Evolutionary conservation across 2,113 vertebrate genomes (phyloP).

Genomic region (Hippocampus guttulatus): DNA sequence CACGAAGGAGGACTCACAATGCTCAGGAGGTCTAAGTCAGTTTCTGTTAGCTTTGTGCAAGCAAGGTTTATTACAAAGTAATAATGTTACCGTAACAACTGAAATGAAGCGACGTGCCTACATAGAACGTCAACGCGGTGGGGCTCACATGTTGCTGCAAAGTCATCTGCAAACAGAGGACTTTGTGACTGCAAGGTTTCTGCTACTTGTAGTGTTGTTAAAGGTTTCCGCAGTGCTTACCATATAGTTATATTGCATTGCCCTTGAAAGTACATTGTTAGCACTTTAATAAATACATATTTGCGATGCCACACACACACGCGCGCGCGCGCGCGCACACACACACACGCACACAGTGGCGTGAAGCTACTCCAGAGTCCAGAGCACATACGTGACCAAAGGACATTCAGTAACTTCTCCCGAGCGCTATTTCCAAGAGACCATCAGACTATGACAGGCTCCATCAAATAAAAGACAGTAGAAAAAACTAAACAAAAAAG

Average conservation of each 20-base stretch:
- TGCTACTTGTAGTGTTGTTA: conserved; percentile 53
- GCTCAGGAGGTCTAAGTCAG: conserved; percentile 21
- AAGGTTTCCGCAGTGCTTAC: conserved; percentile 65
- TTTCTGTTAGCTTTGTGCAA: conserved; percentile 82
- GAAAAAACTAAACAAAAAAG: conserved; percentile 42
- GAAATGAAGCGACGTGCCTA: conserved; percentile 85
- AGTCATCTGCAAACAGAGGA: conserved; percentile 58
- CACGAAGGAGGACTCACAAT: background rate
- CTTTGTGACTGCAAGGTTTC: conserved; percentile 51
- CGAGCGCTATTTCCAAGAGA: conserved; percentile 45
- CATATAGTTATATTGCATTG: conserved; percentile 69
- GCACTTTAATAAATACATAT: conserved; percentile 73
- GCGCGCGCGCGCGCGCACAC: background rate
- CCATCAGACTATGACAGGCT: conserved; percentile 71
- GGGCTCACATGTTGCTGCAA: conserved; percentile 73
- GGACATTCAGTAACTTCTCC: conserved; percentile 79
- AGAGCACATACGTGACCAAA: conserved; percentile 78
- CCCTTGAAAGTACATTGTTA: conserved; percentile 72
- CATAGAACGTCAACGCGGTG: conserved; percentile 77
- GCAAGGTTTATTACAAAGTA: conserved; percentile 96
- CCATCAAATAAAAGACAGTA: conserved; percentile 74
- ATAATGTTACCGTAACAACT: conserved; percentile 89
- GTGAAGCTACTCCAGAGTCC: conserved; percentile 65
- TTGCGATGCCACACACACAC: conserved; percentile 51
- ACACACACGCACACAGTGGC: conserved; percentile 44